phyloP scores from a whole-genome alignment of 2,797 vertebrate species.

The Phaenicophaeus curvirostris region DNA sequence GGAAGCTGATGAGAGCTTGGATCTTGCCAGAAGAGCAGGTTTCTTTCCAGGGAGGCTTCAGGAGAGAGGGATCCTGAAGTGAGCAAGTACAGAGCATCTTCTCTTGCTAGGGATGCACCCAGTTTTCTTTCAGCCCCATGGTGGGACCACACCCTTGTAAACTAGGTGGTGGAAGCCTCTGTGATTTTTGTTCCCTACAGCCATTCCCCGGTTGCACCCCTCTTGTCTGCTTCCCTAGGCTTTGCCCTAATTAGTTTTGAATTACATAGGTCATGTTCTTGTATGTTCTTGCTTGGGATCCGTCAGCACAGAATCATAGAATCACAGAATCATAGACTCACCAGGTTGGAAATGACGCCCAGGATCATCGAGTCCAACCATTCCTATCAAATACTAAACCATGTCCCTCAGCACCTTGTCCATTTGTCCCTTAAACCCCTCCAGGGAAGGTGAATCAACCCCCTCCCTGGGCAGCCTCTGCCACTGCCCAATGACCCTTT shows the following conservation, averaged over 20 bases:
- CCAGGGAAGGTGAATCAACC: too few relatives aligned
- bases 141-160: not conserved
- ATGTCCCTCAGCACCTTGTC: too few relatives aligned
- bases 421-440: too few relatives aligned
- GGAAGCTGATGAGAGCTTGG: not conserved
- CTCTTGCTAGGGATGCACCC: not conserved
- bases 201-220: not conserved
- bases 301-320: rapidly evolving
- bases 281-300: rapidly evolving
- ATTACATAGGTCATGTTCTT: not conserved
- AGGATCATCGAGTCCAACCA: too few relatives aligned
- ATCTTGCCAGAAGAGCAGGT: constrained; percentile 7
- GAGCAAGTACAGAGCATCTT: constrained; percentile 10
- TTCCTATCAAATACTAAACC: too few relatives aligned
- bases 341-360: too few relatives aligned
- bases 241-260: not conserved
- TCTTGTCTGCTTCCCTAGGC: not conserved
- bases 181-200: not conserved
- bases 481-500: too few relatives aligned
- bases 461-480: too few relatives aligned
- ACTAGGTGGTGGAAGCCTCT: rapidly evolving
- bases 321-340: too few relatives aligned
- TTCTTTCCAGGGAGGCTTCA: not conserved
- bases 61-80: not conserved
- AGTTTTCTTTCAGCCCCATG: rapidly evolving